Percentiles rank a stretch among this genome's conserved stretches.
phyloP scores from a whole-genome alignment of 2,113 vertebrate genomes.

The Phainopepla nitens region DNA sequence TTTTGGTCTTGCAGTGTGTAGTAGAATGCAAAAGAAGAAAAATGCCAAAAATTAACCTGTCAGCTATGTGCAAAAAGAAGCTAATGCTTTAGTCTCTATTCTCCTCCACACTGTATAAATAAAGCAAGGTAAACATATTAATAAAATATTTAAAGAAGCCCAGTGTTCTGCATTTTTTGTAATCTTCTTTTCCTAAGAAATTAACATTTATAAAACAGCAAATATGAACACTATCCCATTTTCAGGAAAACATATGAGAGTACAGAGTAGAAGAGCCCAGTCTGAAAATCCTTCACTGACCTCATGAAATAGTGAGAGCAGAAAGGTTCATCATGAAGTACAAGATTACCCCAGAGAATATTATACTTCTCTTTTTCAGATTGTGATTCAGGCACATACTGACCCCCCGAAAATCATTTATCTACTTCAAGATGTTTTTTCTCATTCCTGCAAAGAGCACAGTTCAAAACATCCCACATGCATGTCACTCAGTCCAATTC shows the following conservation, averaged over 20 bases:
- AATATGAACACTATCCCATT: not conserved
- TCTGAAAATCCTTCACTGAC: not conserved
- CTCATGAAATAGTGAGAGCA: not conserved
- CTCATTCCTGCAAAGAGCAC: not conserved
- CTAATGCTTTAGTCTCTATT: not conserved
- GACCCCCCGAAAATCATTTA: not conserved
- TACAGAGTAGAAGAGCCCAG: not conserved
- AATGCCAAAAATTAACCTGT: not conserved
- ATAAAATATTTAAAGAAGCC: not conserved
- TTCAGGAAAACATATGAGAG: not conserved
- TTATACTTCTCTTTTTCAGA: not conserved
- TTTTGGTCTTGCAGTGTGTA: not conserved
- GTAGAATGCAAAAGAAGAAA: not conserved
- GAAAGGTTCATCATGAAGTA: not conserved
- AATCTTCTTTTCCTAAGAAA: not conserved
- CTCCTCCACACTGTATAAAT: not conserved
- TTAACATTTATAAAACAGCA: not conserved
- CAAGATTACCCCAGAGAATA: not conserved
- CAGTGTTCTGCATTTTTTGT: not conserved
- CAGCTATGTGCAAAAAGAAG: not conserved
- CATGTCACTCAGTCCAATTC: not conserved
- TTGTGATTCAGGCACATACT: not conserved
- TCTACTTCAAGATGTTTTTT: not conserved
- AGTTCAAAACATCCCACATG: not conserved
- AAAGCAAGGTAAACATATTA: not conserved